These are phyloP conservation scores for Melanerpes aurifrons DNA, from an alignment of 2,113 vertebrate species.

Conservation along the genomic window DNA sequence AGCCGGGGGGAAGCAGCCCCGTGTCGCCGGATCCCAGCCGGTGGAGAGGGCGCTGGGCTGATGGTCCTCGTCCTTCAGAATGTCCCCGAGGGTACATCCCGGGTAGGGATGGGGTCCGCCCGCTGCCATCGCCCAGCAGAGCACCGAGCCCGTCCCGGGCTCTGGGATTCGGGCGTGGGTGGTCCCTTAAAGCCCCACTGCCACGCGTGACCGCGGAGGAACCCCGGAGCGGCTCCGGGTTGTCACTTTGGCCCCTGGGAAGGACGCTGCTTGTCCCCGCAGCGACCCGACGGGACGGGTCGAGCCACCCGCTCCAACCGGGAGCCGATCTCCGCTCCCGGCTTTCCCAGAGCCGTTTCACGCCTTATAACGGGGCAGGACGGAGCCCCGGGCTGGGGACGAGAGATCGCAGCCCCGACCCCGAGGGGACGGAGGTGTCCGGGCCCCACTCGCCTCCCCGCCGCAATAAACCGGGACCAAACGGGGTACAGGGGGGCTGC, in stretches of 20 bases:
- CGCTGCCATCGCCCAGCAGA: background rate
- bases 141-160: background rate
- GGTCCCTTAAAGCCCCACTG: background rate
- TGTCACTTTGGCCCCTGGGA: background rate
- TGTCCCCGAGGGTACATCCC: background rate
- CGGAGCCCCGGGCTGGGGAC: background rate
- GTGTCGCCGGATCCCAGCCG: background rate
- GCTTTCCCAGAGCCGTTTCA: background rate
- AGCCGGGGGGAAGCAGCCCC: accelerated
- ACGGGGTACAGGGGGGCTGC: background rate
- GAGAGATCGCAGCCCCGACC: background rate
- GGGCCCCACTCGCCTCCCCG: background rate
- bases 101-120: too few species aligned
- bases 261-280: background rate
- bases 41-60: background rate
- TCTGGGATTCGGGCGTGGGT: background rate
- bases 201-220: background rate
- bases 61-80: too few species aligned
- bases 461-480: background rate
- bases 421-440: background rate
- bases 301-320: background rate
- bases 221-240: background rate
- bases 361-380: background rate
- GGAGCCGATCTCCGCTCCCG: accelerated
- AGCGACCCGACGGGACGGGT: background rate